Evolutionary conservation across 2,113 vertebrate genomes (phyloP), one percentile per base, ranked within the genome.

Genomic region (Rattus norvegicus): DNA sequence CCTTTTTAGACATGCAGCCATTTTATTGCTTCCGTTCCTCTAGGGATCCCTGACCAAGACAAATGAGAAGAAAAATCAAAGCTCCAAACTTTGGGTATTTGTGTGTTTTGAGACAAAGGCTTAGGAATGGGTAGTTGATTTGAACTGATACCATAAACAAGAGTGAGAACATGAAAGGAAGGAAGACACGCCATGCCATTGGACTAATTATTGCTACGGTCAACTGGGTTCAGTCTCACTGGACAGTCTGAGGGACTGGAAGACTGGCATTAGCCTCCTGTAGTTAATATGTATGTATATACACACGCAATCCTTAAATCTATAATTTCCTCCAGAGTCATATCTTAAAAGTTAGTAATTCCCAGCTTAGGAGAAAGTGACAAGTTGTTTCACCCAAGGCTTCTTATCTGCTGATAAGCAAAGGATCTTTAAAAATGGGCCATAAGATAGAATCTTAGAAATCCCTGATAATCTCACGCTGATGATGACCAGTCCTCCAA

Each of bases 21-120:
- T 67, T 67, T 39, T 47, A 12, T 49, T 85, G 47, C 43, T 77
- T 77, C 76, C 7, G 1, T 26, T 22, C 36, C 79, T 54, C 67
- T 70, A 88, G 20, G 5, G 12, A 72, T 72, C 49, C 67, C 30
- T 54, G 13, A 39, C 49, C 36, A 28, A 86, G 47, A 49, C 5
- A 87, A 26, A 26, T 93, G 72, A 43, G 43, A 36, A 90, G n/a
- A 94, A 86, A 43, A 95, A 52, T 19, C 36, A 94, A 54, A 90
- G 36, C 70, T 93, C 33, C 72, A 63, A 59, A 92, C 80, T 39
- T 33, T 75, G 0, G 36, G 13, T 49, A 19, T 43, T 63, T 1
- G 9, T 75, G 72, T 87, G 69, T 75, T 13, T 73, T 61, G 26
- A 88, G 67, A 14, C 20, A 67, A 59, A 84, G 75, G 43, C 4